Evolutionary conservation across 2,113 vertebrate species (phyloP).

Genomic region (Dicentrarchus labrax): DNA sequence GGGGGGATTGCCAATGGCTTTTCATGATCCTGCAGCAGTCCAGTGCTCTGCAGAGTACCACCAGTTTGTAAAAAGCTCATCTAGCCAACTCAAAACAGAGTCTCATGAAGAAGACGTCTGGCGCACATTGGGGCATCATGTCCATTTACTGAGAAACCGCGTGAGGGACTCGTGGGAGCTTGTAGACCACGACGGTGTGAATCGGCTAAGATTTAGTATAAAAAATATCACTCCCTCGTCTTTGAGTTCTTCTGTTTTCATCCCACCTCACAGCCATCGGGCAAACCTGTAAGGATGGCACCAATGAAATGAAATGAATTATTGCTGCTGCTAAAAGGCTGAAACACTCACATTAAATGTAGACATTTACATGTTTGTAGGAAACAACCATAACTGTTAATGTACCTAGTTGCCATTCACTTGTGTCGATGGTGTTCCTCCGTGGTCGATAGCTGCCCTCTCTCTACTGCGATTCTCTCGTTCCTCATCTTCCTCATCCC

Average conservation of each 20-base stretch:
- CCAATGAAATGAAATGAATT: not conserved
- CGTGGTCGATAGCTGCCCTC: slow-evolving; percentile 88
- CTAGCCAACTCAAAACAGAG: slow-evolving; percentile 23
- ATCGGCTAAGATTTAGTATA: slow-evolving; percentile 74
- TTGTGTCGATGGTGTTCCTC: slow-evolving; percentile 88
- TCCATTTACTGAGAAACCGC: slow-evolving; percentile 53
- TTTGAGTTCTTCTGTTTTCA: slow-evolving; percentile 51
- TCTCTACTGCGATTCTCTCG: slow-evolving; percentile 96
- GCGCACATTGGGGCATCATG: slow-evolving; percentile 22
- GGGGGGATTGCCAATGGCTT: slow-evolving; percentile 35
- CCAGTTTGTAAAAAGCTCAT: slow-evolving; percentile 49
- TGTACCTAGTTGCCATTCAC: slow-evolving; percentile 96
- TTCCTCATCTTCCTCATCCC: slow-evolving; percentile 99
- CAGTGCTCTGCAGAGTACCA: slow-evolving; percentile 36
- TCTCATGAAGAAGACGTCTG: slow-evolving; percentile 45
- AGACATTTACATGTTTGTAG: not conserved
- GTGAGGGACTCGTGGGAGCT: slow-evolving; percentile 53
- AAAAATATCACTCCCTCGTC: slow-evolving; percentile 78
- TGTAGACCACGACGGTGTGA: slow-evolving; percentile 50
- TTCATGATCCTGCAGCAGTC: slow-evolving; percentile 42
- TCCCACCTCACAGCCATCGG: slow-evolving; percentile 9
- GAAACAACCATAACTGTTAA: not conserved
- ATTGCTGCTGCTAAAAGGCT: not conserved
- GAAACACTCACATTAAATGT: not conserved
- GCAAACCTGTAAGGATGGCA: slow-evolving; percentile 62